phyloP scores from a whole-genome alignment of 2,797 vertebrate species.

The Nasua narica region DNA sequence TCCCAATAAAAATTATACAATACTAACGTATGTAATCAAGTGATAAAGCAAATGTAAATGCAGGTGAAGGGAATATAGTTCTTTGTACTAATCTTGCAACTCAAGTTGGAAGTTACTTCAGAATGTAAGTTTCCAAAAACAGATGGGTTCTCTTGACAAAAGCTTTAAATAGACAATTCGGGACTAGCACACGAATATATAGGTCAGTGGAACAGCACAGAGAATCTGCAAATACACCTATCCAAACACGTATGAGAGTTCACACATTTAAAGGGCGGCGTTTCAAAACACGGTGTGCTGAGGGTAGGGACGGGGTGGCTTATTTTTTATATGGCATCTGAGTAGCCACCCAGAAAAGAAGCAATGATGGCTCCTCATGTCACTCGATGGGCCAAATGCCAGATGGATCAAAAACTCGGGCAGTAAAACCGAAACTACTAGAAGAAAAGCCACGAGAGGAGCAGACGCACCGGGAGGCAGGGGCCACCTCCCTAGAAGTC shows the following conservation, averaged over 20 bases:
- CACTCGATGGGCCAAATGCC: not conserved
- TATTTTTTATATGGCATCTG: not conserved
- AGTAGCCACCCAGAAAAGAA: not conserved
- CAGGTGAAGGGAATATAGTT: not conserved
- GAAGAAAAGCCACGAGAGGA: not conserved
- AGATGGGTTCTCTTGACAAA: not conserved
- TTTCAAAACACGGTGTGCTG: not conserved
- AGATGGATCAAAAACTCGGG: not conserved
- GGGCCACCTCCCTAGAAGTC: not conserved
- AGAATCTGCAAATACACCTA: not conserved
- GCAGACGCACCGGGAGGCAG: not conserved
- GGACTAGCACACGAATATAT: not conserved
- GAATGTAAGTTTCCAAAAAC: not conserved
- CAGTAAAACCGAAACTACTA: not conserved
- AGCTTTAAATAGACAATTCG: not conserved
- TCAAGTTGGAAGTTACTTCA: constrained; percentile 10
- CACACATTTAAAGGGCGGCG: not conserved
- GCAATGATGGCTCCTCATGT: not conserved
- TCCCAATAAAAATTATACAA: not conserved
- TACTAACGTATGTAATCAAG: not conserved
- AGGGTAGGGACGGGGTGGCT: not conserved
- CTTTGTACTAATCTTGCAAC: not conserved
- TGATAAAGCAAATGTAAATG: not conserved
- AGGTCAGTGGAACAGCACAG: not conserved
- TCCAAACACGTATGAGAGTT: not conserved